Base-by-base conservation (phyloP, 1,140 invertebrate genomes). In the Tetragnatha versicolor region DNA sequence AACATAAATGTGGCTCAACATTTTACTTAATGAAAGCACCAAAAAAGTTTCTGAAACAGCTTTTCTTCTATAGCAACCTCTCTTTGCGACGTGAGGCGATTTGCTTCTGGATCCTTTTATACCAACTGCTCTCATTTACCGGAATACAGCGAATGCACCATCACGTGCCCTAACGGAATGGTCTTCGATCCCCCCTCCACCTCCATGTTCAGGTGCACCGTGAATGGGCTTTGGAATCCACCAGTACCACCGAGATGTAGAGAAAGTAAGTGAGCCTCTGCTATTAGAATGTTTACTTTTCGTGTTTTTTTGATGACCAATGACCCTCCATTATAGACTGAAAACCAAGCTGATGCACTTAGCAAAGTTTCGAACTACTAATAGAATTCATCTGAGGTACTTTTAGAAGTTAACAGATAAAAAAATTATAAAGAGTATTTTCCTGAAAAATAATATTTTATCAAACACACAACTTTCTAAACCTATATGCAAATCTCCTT, bases 161-260 rank as follows among this genome's bases (percentile, higher is more conserved):
- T 80, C 3, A 31, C 58, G 3, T 81, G 80, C 51, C 78, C 80
- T 0, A n/a, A 55, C 10, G 76, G 76, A 4, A 66, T 65, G 29
- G 60, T 58, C 10, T 75, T 81, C 20, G 20, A 72, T 47, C 63
- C 68, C 31, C 76, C 69, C 4, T 65, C 77, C 14, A 14, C 69
- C 12, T 37, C 68, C 2, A 4, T 73, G 2, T 68, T 45, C 49
- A 69, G 58, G 22, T 81, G 80, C 22, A 81, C 66, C 0, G 58
- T 80, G 9, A 63, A 81, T 20, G 80, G 80, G 14, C 27, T 66
- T 0, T 96, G 92, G 84, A 81, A 87, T 45, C 93, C 93, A 0
- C 86, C 87, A 14, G 90, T 90, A 0, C 87, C 93, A 66, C 94
- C 94, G 7, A 89, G 91, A 79, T 96, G 94, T 12, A 86, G 91